Base-by-base conservation (phyloP, 2,888 invertebrate genomes). In the Teleogryllus oceanicus region DNA sequence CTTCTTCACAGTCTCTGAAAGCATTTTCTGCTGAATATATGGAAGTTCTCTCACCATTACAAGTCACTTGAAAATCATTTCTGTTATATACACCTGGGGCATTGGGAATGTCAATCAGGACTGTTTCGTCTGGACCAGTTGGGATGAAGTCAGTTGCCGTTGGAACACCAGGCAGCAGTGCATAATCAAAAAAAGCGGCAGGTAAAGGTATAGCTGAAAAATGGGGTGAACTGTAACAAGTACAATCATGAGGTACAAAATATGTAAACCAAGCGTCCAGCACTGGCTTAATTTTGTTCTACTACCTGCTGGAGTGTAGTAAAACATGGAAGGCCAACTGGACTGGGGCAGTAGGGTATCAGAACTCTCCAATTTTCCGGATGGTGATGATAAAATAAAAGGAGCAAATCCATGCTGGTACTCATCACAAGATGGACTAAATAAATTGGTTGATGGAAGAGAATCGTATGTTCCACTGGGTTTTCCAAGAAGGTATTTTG, bases 1-100 rank as follows among this genome's bases (percentile, higher is more conserved):
- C 76, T 21, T n/a, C 78, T 76, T 79, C 76, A 49, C 11, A 50
- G 21, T 79, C 79, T 18, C 79, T 20, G 76, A 49, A 79, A 13
- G 76, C 50, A 79, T 79, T 79, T 50, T 75, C 75, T 50, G 76
- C 11, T 75, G 79, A 51, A 3, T 75, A 75, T n/a, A 75, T 50
- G 18, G 78, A 50, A 20, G 78, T 75, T n/a, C 78, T 50, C 11
- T 75, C 78, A 8, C 75, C 78, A 20, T 78, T 75, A 75, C 37
- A 50, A 75, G 78, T 50, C 24, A 75, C 75, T 20, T 78, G 78
- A n/a, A 78, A 50, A 49, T 78, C 78, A 78, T 11, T 78, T 16
- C 78, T 50, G 18, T 75, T 78, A 18, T 49, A n/a, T 50, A 49
- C 49, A 37, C 49, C 75, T 50, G n/a, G 78, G 20, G 50, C 18